These are phyloP conservation scores for Heteractis magnifica DNA, from an alignment of 92 coral and sea anemone genomes.

Conservation along the genomic window DNA sequence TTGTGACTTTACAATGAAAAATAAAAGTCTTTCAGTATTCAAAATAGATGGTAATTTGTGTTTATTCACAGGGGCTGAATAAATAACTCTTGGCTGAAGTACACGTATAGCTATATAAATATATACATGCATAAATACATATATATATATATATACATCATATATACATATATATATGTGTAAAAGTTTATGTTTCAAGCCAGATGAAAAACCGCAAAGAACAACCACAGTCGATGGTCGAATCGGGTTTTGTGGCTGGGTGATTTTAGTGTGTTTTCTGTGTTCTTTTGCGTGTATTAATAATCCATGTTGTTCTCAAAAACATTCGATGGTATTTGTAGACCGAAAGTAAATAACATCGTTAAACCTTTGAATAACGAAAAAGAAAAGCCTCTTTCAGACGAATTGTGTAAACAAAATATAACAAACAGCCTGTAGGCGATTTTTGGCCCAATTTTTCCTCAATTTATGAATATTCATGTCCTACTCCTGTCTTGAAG, in stretches of 20 bases:
- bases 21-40: slow-evolving; percentile 39
- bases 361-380: slow-evolving; percentile 38
- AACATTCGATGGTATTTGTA: slow-evolving; percentile 26
- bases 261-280: background rate
- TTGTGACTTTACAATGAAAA: slow-evolving; percentile 40
- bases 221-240: background rate
- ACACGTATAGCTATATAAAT: slow-evolving; percentile 16
- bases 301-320: slow-evolving; percentile 1
- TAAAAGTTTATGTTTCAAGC: slow-evolving; percentile 16
- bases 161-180: slow-evolving; percentile 7
- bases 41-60: slow-evolving; percentile 78
- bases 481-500: background rate
- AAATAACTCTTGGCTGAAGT: slow-evolving; percentile 48
- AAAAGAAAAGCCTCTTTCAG: slow-evolving; percentile 38
- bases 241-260: slow-evolving; percentile 7
- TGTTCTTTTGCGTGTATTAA: slow-evolving; percentile 8
- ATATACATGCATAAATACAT: slow-evolving; percentile 21
- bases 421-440: slow-evolving; percentile 20
- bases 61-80: slow-evolving; percentile 58
- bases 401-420: slow-evolving; percentile 43
- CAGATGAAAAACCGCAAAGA: slow-evolving; percentile 12
- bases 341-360: slow-evolving; percentile 39
- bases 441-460: slow-evolving; percentile 15
- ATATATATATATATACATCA: slow-evolving; percentile 19
- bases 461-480: slow-evolving; percentile 6